phyloP scores from a whole-genome alignment of 2,113 vertebrate species.

The Axis porcinus region DNA sequence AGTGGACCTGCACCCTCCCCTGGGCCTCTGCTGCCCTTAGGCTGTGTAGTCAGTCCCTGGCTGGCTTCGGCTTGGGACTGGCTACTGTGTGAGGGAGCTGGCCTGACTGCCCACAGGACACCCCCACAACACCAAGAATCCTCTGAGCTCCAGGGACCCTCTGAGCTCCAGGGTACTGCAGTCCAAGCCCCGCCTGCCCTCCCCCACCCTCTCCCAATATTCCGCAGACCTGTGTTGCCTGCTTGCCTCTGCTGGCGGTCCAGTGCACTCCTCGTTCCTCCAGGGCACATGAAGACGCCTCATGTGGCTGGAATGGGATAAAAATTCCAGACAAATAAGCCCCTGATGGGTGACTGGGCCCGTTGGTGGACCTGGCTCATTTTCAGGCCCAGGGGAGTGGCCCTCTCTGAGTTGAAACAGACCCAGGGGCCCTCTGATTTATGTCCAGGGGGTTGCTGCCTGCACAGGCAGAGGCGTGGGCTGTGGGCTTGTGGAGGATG shows the following conservation, averaged over 20 bases:
- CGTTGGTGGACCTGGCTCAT: not conserved
- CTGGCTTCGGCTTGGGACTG: not conserved
- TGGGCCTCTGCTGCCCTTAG: not conserved
- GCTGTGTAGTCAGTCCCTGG: not conserved
- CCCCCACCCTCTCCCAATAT: fast-evolving
- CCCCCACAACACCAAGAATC: not conserved
- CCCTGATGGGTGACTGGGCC: not conserved
- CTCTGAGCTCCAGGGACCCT: not conserved
- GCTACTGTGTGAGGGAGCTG: not conserved
- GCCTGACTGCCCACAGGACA: not conserved
- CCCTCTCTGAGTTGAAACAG: conserved; percentile 26
- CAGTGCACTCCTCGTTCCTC: not conserved
- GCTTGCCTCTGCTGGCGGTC: not conserved
- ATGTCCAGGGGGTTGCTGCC: conserved; percentile 21
- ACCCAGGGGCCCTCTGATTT: conserved; percentile 48
- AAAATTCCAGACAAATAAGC: not conserved
- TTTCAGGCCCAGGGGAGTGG: conserved; percentile 11
- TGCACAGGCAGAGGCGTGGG: conserved; percentile 21
- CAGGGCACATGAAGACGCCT: not conserved
- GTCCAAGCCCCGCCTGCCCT: not conserved
- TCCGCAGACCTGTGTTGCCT: not conserved
- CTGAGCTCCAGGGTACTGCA: not conserved
- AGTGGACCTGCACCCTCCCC: not conserved
- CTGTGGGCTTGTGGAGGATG: not conserved
- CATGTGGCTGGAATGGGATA: not conserved